A percentile compares a stretch with the other conserved stretches of the same genome.
Conservation (phyloP, 2,797 vertebrate genomes). For the Buphagus erythrorhynchus region DNA sequence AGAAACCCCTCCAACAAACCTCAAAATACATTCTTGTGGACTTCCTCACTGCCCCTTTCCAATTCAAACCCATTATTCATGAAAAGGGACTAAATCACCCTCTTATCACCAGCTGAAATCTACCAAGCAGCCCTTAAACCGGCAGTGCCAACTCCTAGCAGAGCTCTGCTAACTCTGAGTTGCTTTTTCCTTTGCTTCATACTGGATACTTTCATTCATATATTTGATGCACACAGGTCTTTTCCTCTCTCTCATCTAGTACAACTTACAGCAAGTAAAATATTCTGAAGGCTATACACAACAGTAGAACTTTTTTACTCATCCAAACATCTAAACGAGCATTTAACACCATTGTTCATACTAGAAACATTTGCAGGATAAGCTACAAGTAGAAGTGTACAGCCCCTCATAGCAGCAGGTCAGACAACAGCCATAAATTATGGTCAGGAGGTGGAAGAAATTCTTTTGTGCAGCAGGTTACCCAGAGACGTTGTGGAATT, state of each 20-base stretch:
- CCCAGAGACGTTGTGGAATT: background rate
- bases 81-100: background rate
- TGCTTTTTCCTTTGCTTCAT: background rate
- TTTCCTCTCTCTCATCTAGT: background rate
- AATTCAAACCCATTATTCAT: background rate
- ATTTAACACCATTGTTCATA: background rate
- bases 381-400: background rate
- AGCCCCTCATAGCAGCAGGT: background rate
- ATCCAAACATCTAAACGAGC: background rate
- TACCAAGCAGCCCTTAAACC: background rate
- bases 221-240: background rate
- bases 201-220: background rate
- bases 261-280: background rate
- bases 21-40: background rate
- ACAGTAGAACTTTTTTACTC: background rate
- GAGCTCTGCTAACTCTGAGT: background rate
- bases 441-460: background rate
- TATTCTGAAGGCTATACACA: background rate
- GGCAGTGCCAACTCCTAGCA: background rate
- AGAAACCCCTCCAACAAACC: background rate
- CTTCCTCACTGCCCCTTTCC: background rate
- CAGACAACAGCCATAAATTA: background rate
- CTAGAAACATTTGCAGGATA: background rate
- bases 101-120: background rate
- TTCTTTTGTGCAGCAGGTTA: background rate